phyloP scores from a whole-genome alignment of 2,113 vertebrate genomes.

The Oreocharis arfaki region DNA sequence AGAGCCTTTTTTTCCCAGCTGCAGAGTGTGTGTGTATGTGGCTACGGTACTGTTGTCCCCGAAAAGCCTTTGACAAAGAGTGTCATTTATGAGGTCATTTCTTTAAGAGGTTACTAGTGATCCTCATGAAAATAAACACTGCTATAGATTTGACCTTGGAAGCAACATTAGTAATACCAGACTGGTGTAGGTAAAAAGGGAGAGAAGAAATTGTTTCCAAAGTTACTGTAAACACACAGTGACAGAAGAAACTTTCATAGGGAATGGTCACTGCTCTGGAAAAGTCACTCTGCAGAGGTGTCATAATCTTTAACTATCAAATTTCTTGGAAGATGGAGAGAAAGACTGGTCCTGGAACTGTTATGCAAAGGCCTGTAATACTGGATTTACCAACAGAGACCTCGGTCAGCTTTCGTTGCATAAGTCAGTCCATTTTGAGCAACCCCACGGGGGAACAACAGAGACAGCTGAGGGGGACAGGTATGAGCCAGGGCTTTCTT shows the following conservation, averaged over 20 bases:
- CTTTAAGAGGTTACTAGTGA: not conserved
- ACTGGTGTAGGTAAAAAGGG: not conserved
- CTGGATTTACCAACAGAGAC: not conserved
- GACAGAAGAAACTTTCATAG: not conserved
- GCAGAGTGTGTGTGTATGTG: not conserved
- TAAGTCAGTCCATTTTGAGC: not conserved
- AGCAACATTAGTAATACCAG: not conserved
- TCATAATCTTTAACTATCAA: not conserved
- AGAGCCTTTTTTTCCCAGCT: not conserved
- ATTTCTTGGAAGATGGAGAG: constrained; percentile 40
- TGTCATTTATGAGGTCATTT: not conserved
- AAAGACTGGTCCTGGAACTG: not conserved
- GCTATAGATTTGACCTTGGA: not conserved
- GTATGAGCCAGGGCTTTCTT: not conserved
- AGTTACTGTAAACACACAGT: not conserved
- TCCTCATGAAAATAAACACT: not conserved
- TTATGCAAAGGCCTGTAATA: not conserved
- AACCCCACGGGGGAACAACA: not conserved
- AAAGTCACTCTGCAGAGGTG: not conserved
- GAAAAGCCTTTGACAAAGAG: not conserved
- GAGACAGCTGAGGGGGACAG: not conserved
- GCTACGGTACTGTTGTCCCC: not conserved
- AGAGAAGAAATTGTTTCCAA: not conserved
- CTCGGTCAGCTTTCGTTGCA: not conserved
- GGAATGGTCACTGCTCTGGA: not conserved